A percentile compares a stretch with the other conserved stretches of the same genome.
phyloP scores from a whole-genome alignment of 2,797 vertebrate genomes.

The Typhlichthys subterraneus region DNA sequence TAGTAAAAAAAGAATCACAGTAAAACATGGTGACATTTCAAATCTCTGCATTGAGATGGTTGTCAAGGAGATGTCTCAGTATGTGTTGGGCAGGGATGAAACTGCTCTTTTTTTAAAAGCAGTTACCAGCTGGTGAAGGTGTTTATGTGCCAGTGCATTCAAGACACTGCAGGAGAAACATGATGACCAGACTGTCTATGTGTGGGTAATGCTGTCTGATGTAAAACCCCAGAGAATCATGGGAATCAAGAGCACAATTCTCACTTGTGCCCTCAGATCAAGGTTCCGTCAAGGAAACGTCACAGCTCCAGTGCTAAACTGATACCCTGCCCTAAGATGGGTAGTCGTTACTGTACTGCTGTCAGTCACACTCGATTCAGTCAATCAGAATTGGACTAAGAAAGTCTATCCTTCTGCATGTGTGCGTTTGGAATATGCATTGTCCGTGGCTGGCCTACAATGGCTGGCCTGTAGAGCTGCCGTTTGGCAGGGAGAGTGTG shows the following conservation, averaged over 20 bases:
- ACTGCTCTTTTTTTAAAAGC: constrained; percentile 62
- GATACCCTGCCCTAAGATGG: constrained; percentile 26
- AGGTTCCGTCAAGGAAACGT: constrained; percentile 21
- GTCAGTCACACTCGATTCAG: constrained; percentile 25
- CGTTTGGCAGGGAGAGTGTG: constrained; percentile 44
- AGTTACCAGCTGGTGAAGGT: constrained; percentile 59
- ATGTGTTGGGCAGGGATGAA: constrained; percentile 55
- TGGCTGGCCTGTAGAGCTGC: constrained; percentile 40
- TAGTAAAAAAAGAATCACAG: constrained; percentile 65
- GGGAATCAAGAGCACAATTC: constrained; percentile 48
- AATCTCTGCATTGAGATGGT: constrained; percentile 65
- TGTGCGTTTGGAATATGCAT: constrained; percentile 27
- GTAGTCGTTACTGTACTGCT: constrained; percentile 4
- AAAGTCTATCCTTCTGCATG: constrained; percentile 16
- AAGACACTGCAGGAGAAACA: constrained; percentile 59
- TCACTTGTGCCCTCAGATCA: constrained; percentile 18
- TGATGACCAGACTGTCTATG: constrained; percentile 30
- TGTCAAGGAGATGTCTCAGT: constrained; percentile 72
- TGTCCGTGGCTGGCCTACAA: constrained; percentile 6
- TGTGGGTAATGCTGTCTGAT: constrained; percentile 3
- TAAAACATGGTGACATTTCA: constrained; percentile 73
- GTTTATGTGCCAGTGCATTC: constrained; percentile 57
- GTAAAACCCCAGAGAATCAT: constrained; percentile 23
- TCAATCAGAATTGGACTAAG: constrained; percentile 15
- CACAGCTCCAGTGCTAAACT: constrained; percentile 28